These are phyloP conservation scores for Fregata magnificens DNA, from an alignment of 2,113 vertebrate species.

Conservation along the genomic window DNA sequence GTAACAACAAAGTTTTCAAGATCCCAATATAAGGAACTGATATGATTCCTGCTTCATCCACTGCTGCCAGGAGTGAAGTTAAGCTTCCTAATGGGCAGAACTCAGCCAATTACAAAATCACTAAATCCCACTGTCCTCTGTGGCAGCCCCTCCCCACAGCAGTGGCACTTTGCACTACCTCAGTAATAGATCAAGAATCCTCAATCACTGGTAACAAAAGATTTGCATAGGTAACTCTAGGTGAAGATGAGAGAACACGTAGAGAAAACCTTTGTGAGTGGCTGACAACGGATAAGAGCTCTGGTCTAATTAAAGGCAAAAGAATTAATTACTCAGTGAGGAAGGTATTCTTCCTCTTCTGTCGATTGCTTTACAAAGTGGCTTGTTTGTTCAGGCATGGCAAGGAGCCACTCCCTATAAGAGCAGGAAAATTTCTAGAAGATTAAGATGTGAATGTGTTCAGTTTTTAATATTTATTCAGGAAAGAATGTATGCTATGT, in stretches of 20 bases:
- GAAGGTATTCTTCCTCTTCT: neutral
- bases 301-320: neutral
- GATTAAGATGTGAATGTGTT: neutral
- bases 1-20: neutral
- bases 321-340: neutral
- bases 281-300: neutral
- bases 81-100: neutral
- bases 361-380: neutral
- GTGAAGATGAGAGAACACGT: neutral
- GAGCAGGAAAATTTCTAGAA: neutral
- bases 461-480: neutral
- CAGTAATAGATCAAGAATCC: neutral
- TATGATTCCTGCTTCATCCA: neutral
- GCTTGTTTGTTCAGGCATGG: neutral
- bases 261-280: neutral
- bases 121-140: neutral
- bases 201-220: neutral
- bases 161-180: neutral
- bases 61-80: neutral
- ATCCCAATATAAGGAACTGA: neutral
- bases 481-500: neutral
- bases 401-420: neutral
- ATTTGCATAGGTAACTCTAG: neutral
- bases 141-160: neutral
- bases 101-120: neutral